Base-by-base conservation (phyloP, 1,140 invertebrate genomes). In the Zophobas morio region DNA sequence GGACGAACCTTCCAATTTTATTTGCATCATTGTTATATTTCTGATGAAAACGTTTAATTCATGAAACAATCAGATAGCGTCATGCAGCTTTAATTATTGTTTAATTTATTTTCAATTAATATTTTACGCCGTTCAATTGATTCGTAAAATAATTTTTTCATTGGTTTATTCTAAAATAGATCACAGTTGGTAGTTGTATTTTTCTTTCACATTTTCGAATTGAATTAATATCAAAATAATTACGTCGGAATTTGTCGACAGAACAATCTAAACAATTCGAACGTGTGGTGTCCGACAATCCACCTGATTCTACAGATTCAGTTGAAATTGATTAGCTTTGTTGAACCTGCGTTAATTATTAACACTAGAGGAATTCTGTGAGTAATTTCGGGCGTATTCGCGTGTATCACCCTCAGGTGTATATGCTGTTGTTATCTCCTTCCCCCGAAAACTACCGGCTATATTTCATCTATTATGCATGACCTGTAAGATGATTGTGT, bases 341-440 rank as follows among this genome's bases (percentile, higher is more conserved):
- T 34, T 56, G 47, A 51, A 46, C 49, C 54, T 66, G 74, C 60
- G 74, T 75, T 75, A 75, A 75, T 75, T 75, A 75, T 75, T 75
- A 75, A 75, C 20, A 20, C 57, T 36, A 75, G 56, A 60, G 74
- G 74, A 75, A 75, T 75, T 57, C 56, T 46, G 56, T 75, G 74
- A 75, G 37, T 75, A 75, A 75, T 75, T 73, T 46, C 36, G 40
- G 33, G 54, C 49, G 71, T 47, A 73, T 49, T 34, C 71, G 71
- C 54, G 51, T 57, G 54, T 57, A 51, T 73, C 47, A 73, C 71
- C 71, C 71, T 57, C 71, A 73, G 71, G 71, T 73, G 71, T 56
- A 56, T 57, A 73, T 73, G 40, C 71, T 49, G 37, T 73, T 54
- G 51, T 73, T 56, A 73, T 57, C 54, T 39, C 6, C 71, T 37